phyloP scores from a whole-genome alignment of 2,113 vertebrate genomes.

The Heteronetta atricapilla region DNA sequence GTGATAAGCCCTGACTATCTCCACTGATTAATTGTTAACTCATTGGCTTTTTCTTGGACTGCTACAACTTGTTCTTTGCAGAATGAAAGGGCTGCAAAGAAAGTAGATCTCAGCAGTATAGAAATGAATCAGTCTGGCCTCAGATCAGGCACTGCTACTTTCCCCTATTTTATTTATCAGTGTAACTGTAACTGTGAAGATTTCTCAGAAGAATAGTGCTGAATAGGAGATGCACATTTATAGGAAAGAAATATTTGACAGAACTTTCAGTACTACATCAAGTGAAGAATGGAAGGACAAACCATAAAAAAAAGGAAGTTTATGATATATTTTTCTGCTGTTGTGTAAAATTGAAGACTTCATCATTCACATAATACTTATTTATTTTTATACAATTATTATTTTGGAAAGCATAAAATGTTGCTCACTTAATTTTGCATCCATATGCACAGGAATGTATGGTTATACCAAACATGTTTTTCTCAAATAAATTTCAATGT shows the following conservation, averaged over 20 bases:
- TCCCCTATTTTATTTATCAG: neutral
- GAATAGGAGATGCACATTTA: neutral
- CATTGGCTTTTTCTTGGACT: neutral
- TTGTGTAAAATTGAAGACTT: neutral
- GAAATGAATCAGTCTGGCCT: neutral
- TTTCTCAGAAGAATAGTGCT: conserved; percentile 6
- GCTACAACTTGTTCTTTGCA: neutral
- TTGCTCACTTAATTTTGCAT: neutral
- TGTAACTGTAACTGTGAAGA: neutral
- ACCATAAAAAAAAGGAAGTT: neutral
- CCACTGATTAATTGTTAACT: conserved; percentile 15
- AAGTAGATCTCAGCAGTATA: neutral
- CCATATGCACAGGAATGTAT: neutral
- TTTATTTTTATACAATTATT: neutral
- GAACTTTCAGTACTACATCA: neutral
- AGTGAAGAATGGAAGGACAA: neutral
- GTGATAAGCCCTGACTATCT: neutral
- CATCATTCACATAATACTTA: neutral
- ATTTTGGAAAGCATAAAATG: neutral
- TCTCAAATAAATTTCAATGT: neutral
- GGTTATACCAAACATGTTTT: neutral
- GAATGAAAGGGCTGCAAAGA: neutral
- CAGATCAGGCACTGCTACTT: neutral
- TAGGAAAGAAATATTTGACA: neutral
- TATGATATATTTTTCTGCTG: neutral